Base-by-base conservation (phyloP, 2,113 vertebrate genomes). In the Chloropsis hardwickii region DNA sequence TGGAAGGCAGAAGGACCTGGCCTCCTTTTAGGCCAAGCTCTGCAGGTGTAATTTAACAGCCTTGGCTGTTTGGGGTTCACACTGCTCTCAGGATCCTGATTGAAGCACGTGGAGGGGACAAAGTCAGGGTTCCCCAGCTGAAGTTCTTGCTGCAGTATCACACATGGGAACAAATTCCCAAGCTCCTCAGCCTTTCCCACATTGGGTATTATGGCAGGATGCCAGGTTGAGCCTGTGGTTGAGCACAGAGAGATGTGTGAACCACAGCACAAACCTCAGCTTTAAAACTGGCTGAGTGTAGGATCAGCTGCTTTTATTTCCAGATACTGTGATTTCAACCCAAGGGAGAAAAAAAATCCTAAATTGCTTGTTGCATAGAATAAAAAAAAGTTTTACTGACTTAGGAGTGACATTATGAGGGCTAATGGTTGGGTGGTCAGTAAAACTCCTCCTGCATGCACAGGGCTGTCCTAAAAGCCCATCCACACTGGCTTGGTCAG, bases 121-220 rank as follows among this genome's bases (percentile, higher is more conserved):
- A 28, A 81, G 28, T 37, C 37, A 57, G 40, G 33, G 57, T 33
- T 90, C 47, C 58, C 66, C 44, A 21, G 33, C 0, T 57, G 69
- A 17, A 53, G 31, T 37, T 72, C 71, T 40, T 44, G 37, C 31
- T 86, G 64, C 76, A 65, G 13, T 5, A 14, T 56, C 25, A 1
- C 20, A 3, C 12, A 5, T 13, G 47, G 23, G 39, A 85, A 20
- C 60, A 45, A n/a, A 21, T 11, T 60, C 62, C 66, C 25, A 6
- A 8, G 5, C 40, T 65, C 44, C 35, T 70, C 61, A 81, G 74
- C 65, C 65, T 37, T 85, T 62, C 39, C 45, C 33, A 22, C 0
- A 0, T 0, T 50, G 45, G n/a, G 17, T 28, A 0, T 42, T 57
- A 17, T 21, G 24, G 37, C 39, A 81, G 33, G 33, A 14, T 1